phyloP scores from a whole-genome alignment of 2,797 vertebrate genomes.

The Gymnopithys bicolor region DNA sequence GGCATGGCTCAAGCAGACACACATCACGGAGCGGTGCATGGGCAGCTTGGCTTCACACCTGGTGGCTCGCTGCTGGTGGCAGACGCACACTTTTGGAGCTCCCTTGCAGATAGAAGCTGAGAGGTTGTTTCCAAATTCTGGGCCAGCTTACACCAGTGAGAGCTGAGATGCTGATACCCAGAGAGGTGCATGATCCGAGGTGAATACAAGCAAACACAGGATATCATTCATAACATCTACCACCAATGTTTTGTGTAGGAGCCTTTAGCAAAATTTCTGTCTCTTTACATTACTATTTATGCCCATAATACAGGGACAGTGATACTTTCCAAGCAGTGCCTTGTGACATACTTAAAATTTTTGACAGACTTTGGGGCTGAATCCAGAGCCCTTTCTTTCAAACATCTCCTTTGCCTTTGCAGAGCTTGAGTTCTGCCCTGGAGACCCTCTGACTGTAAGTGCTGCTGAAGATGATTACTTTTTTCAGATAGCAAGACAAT shows the following conservation, averaged over 20 bases:
- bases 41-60: background rate
- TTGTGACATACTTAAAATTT: background rate
- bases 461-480: background rate
- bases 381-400: background rate
- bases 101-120: background rate
- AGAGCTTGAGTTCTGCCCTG: background rate
- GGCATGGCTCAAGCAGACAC: background rate
- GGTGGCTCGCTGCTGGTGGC: background rate
- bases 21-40: accelerated
- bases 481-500: background rate
- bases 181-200: background rate
- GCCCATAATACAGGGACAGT: background rate
- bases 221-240: accelerated
- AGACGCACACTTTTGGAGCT: background rate
- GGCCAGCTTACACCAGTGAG: background rate
- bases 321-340: background rate
- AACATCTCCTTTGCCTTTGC: background rate
- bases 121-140: background rate
- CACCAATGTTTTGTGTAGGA: accelerated
- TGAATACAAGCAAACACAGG: background rate
- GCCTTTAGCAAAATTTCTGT: background rate
- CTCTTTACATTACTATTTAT: background rate
- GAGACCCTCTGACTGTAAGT: background rate
- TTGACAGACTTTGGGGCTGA: background rate
- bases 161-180: background rate